A percentile compares a stretch with the other conserved stretches of the same genome.
These are phyloP conservation scores for Oenanthe oenanthe DNA, from an alignment of 2,113 vertebrate genomes.

Conservation along the genomic window DNA sequence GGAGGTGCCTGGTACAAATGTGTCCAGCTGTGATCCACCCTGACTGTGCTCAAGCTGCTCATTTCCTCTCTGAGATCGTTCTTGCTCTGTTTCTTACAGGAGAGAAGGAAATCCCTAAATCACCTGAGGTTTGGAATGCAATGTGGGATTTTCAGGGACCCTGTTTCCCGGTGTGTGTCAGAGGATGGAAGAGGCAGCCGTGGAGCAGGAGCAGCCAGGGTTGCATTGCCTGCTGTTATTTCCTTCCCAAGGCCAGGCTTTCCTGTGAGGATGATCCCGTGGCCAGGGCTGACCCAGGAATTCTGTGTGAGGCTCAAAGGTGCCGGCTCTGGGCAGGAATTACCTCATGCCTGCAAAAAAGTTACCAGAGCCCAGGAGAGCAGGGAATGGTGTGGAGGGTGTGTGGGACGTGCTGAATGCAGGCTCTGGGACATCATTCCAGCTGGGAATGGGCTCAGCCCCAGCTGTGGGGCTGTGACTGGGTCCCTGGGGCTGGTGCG, in stretches of 20 bases:
- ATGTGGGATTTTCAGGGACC: not conserved
- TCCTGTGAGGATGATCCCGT: not conserved
- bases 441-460: not conserved
- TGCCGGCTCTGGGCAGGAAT: fast-evolving
- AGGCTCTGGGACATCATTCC: not conserved
- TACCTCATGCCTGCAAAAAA: fast-evolving
- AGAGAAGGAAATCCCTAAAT: not conserved
- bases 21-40: not conserved
- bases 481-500: not conserved
- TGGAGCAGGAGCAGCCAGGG: not conserved
- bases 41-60: not conserved
- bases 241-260: not conserved
- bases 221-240: not conserved
- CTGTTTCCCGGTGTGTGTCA: fast-evolving
- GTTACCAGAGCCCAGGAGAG: not conserved
- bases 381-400: fast-evolving
- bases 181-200: not conserved
- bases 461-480: fast-evolving
- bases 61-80: not conserved
- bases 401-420: fast-evolving
- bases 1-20: not conserved
- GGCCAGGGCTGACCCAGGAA: not conserved
- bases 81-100: not conserved
- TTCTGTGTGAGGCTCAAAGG: not conserved
- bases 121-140: fast-evolving